These are phyloP conservation scores for Lepidonotus clava DNA, from an alignment of 2,888 invertebrate genomes.

Conservation along the genomic window DNA sequence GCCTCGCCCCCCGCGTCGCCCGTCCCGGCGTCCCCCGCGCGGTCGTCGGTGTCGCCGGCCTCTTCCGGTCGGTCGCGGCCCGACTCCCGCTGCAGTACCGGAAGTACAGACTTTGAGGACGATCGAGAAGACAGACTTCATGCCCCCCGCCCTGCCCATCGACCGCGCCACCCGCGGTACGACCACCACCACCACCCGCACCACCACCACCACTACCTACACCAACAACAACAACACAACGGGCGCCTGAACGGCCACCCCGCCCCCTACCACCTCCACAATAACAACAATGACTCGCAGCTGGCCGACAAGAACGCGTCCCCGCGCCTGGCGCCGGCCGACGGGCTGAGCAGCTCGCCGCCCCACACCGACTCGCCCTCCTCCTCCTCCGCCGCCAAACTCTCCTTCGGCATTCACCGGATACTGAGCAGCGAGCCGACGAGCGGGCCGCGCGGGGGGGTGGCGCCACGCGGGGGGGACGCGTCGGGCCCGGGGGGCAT, in stretches of 20 bases:
- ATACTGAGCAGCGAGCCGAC: constrained; percentile 58
- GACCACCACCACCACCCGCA: not conserved
- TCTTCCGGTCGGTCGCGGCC: constrained; percentile 26
- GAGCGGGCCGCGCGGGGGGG: not conserved
- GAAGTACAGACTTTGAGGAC: not conserved
- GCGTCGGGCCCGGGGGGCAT: not conserved
- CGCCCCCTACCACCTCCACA: too few species aligned
- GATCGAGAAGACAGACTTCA: not conserved
- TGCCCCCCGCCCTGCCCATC: too few species aligned
- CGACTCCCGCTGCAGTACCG: constrained; percentile 9
- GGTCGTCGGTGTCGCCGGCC: not conserved
- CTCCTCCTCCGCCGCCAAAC: constrained; percentile 46
- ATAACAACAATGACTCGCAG: constrained; percentile 9
- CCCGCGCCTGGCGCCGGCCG: not conserved
- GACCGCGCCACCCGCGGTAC: not conserved
- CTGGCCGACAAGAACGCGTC: not conserved
- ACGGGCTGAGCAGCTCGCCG: not conserved
- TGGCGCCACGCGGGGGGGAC: not conserved
- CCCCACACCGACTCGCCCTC: not conserved
- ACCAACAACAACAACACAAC: not conserved
- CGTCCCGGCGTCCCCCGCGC: constrained; percentile 12
- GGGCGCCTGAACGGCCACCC: too few species aligned
- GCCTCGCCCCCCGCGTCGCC: constrained; percentile 12
- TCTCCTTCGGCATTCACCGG: constrained; percentile 62
- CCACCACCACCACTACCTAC: constrained; percentile 27